Base-by-base conservation (phyloP, 37 sponge, comb jelly and placozoan species). In the Dysidea cf. avara region DNA sequence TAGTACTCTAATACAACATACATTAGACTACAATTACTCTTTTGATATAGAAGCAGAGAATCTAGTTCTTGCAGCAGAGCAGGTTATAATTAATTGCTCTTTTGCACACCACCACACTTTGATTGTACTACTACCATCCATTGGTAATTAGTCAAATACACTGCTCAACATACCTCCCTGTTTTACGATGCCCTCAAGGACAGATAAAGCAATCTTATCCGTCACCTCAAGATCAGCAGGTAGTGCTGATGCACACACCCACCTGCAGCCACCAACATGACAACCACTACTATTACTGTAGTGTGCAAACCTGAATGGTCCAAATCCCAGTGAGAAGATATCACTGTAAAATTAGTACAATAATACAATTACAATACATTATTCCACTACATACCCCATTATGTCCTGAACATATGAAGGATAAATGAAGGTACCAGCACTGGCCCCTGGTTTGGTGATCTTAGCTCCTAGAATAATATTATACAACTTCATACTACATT, bases 281-380 rank as follows among this genome's bases (percentile, higher is more conserved):
- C 12, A n/a, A 58, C 61, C 12, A 34, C 7, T 5, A 47, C 40
- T 11, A 1, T 32, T 7, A 69, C 16, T 7, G 21, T 24, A 56
- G 33, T 17, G 29, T 16, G n/a, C 28, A 24, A 21, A 85, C 88
- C 93, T 78, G 81, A 97, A 97, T 39, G 99, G 99, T 9, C 99
- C 99, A 79, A 97, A 97, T 17, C 99, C 99, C 22, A 93, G 76
- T 22, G 99, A 97, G 69, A 97, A 97, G 1, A 97, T 88, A 40
- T 92, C 93, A 21, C 94, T 93, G 61, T 16, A 68, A 11, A 60
- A 35, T 31, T 29, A 56, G 7, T 17, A 17, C 28, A 74, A 5
- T 50, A 11, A 56, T 32, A 28, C 28, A 64, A 37, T 24, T 47
- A 53, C 71, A 39, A n/a, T 31, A 25, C 24, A 28, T 21, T 55